Conservation (phyloP, 2,797 vertebrate species). For the Sardinella longiceps region DNA sequence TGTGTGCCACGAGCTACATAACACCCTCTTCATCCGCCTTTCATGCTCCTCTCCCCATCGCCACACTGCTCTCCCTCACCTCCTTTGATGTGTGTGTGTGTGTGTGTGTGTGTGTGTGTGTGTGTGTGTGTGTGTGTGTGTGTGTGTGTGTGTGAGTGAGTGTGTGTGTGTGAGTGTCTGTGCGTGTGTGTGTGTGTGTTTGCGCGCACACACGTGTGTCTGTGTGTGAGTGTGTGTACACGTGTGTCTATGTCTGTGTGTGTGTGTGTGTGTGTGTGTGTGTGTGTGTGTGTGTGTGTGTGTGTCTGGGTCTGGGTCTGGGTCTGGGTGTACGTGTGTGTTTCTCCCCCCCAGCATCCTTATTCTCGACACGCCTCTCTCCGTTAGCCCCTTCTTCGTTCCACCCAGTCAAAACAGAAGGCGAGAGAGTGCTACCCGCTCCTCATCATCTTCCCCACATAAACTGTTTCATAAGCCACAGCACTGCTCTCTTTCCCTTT, state of each 20-base stretch:
- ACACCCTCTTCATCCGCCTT: neutral
- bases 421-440: neutral
- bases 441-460: neutral
- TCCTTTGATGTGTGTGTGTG: neutral
- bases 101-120: neutral
- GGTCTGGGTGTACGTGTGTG: neutral
- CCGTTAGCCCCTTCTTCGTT: neutral
- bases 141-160: neutral
- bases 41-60: neutral
- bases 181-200: neutral
- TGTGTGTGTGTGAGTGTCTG: neutral
- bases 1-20: constrained; percentile 6
- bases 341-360: neutral
- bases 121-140: neutral
- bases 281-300: neutral
- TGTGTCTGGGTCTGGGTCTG: neutral
- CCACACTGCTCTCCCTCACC: neutral
- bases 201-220: neutral
- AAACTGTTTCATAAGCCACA: constrained; percentile 4
- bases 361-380: neutral
- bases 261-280: neutral
- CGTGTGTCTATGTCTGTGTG: neutral
- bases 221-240: neutral
- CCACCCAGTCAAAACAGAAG: neutral
- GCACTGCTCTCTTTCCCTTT: neutral